Evolutionary conservation across 1,140 invertebrate genomes (phyloP), one percentile per base, ranked within the genome.

Genomic region (Drosophila trapezifrons): DNA sequence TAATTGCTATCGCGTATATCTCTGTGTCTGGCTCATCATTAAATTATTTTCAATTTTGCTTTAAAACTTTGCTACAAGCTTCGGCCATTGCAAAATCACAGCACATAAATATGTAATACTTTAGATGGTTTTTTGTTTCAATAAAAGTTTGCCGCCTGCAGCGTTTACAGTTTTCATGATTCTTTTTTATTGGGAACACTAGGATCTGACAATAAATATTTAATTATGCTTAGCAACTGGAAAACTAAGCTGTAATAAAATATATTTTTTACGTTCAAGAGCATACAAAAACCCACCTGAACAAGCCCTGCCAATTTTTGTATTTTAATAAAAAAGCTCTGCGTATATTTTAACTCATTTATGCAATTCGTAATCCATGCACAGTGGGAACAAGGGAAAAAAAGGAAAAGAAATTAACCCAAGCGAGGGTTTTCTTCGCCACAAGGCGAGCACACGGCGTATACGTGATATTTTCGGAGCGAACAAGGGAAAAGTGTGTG

Each of bases 391-490:
- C 25, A 47, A 64, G n/a, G n/a, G n/a, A 17, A 12, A 17, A 45
- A 52, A 72, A 38, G 51, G 17, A 64, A 66, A 78, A 64, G 32
- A 87, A 72, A 62, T 79, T 57, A 76, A 62, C 15, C 76, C 72
- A 73, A 66, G 37, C 42, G 60, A 63, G 65, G 52, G 49, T 46
- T 66, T 51, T 15, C 65, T 75, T 49, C 67, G 9, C 20, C 20
- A 13, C 64, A 52, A 18, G 55, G 42, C 35, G 10, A 25, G 38
- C 69, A 35, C 27, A 35, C 27, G 73, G 76, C 83, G 82, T 83
- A 87, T 83, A 76, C 67, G 66, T 79, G 59, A 79, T 83, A 76
- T 66, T 70, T 72, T 58, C 38, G n/a, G 20, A 32, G 42, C 27
- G 25, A 67, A 35, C 17, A 22, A 49, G 32, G 56, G 54, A 29